phyloP scores from a whole-genome alignment of 2,888 invertebrate species.

The Calliopum simillimum region DNA sequence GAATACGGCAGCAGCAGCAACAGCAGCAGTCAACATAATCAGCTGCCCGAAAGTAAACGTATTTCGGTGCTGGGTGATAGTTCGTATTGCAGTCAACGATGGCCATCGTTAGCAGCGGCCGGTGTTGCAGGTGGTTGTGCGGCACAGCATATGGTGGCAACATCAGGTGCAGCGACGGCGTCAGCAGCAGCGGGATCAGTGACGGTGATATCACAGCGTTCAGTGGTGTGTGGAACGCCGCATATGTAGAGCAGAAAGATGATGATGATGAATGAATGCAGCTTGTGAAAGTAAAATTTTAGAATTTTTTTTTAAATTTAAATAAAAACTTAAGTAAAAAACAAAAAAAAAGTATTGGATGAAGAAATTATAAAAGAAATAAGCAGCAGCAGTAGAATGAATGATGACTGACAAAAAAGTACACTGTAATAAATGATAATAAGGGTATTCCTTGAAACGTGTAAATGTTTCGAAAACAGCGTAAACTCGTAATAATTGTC shows the following conservation, averaged over 20 bases:
- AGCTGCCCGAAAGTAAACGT: slow-evolving; percentile 60
- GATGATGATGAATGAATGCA: not conserved
- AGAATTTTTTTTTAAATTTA: slow-evolving; percentile 20
- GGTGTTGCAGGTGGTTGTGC: slow-evolving; percentile 59
- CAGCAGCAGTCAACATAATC: slow-evolving; percentile 26
- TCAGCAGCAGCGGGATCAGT: slow-evolving; percentile 46
- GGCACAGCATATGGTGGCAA: slow-evolving; percentile 55
- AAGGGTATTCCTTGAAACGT: no score
- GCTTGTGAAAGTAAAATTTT: not conserved
- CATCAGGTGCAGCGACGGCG: slow-evolving; percentile 50
- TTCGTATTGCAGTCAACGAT: slow-evolving; percentile 67
- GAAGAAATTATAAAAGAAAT: not conserved
- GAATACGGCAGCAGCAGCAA: slow-evolving; percentile 49
- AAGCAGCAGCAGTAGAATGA: slow-evolving; percentile 5
- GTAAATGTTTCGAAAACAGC: no score
- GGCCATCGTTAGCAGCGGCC: slow-evolving; percentile 64
- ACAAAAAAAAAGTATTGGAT: no score
- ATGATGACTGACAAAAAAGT: slow-evolving; percentile 16
- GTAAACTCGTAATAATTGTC: no score
- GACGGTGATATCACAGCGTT: slow-evolving; percentile 55
- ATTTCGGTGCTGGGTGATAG: slow-evolving; percentile 67
- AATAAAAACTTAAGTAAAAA: no score
- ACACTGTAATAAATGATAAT: slow-evolving; percentile 29
- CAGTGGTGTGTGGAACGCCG: slow-evolving; percentile 66
- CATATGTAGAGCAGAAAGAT: slow-evolving; percentile 61